Percentiles rank a stretch among this genome's conserved stretches.
phyloP scores from a whole-genome alignment of 1,140 invertebrate species.

The Hylaeus anthracinus region DNA sequence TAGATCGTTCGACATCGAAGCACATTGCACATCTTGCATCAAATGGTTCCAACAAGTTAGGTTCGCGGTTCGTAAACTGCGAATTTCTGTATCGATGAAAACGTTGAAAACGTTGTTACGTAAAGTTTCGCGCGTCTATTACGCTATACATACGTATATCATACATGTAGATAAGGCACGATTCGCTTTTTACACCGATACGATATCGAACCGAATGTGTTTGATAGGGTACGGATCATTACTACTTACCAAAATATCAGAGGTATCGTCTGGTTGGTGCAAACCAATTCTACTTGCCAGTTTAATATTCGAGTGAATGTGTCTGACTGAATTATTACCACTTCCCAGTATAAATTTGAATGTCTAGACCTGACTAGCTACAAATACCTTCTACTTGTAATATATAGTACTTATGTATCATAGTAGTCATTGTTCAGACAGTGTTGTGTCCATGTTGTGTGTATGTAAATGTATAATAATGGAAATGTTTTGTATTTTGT shows the following conservation, averaged over 20 bases:
- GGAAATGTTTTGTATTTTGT: too few species aligned
- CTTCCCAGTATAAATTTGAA: not conserved
- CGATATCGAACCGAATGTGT: not conserved
- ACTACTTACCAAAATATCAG: not conserved
- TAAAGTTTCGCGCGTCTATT: too few species aligned
- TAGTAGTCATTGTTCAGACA: too few species aligned
- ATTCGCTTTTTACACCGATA: not conserved
- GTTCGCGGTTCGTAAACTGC: not conserved
- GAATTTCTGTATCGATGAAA: too few species aligned
- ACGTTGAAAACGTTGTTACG: not conserved
- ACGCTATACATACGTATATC: too few species aligned
- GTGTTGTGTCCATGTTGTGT: too few species aligned
- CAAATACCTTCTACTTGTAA: too few species aligned
- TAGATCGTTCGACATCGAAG: slow-evolving; percentile 1
- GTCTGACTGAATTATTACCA: not conserved
- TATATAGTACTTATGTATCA: too few species aligned
- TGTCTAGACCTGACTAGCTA: too few species aligned
- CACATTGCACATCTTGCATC: not conserved
- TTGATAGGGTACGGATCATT: not conserved
- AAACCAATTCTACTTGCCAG: not conserved
- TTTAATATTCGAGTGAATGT: not conserved
- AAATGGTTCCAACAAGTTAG: too few species aligned
- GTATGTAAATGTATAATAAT: too few species aligned
- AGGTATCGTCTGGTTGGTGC: not conserved
- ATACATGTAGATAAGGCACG: too few species aligned